phyloP scores from a whole-genome alignment of 1,140 invertebrate species.

The Sycophila sp. region DNA sequence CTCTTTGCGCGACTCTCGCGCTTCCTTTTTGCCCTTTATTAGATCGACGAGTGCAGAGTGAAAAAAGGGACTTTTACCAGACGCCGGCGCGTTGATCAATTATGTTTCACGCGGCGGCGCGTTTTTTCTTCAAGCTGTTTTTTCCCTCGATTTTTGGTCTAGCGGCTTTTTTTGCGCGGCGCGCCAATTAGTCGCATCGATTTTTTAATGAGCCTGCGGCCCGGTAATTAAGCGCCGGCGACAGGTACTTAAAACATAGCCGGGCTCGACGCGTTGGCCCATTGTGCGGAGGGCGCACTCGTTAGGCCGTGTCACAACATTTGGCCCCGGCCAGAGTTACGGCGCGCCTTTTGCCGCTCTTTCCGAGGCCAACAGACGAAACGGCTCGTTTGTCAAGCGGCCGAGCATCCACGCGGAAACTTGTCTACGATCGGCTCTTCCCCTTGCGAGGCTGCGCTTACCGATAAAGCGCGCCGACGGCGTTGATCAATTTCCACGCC shows the following conservation, averaged over 20 bases:
- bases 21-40: neutral
- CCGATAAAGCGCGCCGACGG: conserved; percentile 10
- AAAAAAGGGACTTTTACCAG: conserved; percentile 6
- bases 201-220: neutral
- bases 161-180: neutral
- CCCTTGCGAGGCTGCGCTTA: conserved; percentile 25
- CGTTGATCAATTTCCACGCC: conserved; percentile 36
- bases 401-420: conserved; percentile 43
- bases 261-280: neutral
- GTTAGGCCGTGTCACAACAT: conserved; percentile 53
- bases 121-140: neutral
- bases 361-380: conserved; percentile 28
- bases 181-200: neutral
- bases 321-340: conserved; percentile 54
- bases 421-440: conserved; percentile 28
- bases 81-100: neutral
- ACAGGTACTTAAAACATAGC: neutral
- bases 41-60: neutral
- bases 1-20: neutral
- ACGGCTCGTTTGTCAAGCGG: conserved; percentile 41
- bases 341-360: conserved; percentile 42
- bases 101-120: neutral
- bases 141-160: neutral
- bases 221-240: neutral
- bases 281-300: conserved; percentile 22